Evolutionary conservation across 1,140 invertebrate genomes (phyloP).

Genomic region (Nasonia longicornis): DNA sequence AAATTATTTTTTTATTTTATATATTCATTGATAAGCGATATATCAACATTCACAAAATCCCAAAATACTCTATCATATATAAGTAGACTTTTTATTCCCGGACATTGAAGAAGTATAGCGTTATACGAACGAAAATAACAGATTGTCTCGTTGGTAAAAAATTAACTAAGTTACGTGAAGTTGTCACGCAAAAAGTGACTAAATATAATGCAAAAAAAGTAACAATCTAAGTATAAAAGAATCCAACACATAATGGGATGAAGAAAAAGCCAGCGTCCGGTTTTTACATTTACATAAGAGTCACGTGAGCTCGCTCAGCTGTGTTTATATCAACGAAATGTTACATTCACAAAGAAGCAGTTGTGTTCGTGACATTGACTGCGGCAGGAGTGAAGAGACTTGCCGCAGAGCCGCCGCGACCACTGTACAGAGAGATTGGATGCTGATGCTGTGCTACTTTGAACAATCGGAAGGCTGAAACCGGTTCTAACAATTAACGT

Average conservation of each 20-base stretch:
- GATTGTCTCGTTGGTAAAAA: not conserved
- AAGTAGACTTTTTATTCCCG: too few species aligned
- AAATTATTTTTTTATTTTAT: not conserved
- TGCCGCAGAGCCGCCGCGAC: not conserved
- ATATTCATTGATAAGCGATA: not conserved
- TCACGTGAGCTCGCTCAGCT: slow-evolving; percentile 5
- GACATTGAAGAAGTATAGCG: too few species aligned
- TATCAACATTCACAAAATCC: too few species aligned
- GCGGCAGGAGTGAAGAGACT: not conserved
- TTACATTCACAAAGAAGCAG: not conserved
- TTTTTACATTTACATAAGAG: slow-evolving; percentile 24
- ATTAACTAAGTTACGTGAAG: not conserved
- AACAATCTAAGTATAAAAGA: slow-evolving; percentile 2
- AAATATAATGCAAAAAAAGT: not conserved
- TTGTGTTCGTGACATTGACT: slow-evolving; percentile 18
- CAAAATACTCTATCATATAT: too few species aligned
- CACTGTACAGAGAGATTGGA: not conserved
- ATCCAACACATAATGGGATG: not conserved
- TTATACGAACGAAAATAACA: too few species aligned
- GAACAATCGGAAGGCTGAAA: not conserved
- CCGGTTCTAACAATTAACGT: not conserved
- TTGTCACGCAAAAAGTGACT: not conserved
- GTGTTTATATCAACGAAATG: slow-evolving; percentile 17
- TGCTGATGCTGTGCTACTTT: not conserved
- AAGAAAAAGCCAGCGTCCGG: not conserved